Evolutionary conservation across 2,113 vertebrate species (phyloP).

Genomic region (Ophthalmolycus amberensis): DNA sequence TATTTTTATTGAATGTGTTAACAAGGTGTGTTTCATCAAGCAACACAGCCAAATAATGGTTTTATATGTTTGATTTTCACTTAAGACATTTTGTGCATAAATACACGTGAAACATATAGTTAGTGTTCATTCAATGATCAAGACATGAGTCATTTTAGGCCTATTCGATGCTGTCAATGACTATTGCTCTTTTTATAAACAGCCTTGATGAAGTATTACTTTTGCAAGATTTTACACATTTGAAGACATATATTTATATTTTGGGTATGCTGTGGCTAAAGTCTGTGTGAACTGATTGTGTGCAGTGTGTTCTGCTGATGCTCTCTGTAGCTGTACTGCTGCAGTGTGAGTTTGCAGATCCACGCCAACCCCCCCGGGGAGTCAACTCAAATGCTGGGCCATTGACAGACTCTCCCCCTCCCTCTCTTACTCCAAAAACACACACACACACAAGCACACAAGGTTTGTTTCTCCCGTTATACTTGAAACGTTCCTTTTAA

Average conservation of each 20-base stretch:
- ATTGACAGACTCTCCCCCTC: conserved; percentile 50
- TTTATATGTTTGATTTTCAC: background rate
- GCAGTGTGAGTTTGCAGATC: conserved; percentile 83
- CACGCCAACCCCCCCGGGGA: conserved; percentile 65
- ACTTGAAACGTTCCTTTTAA: background rate
- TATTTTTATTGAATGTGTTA: background rate
- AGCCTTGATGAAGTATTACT: background rate
- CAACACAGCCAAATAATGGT: background rate
- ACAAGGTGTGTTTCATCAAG: background rate
- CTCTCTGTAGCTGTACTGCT: conserved; percentile 65
- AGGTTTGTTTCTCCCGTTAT: background rate
- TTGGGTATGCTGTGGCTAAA: background rate
- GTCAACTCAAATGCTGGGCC: conserved; percentile 61
- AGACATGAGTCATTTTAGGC: background rate
- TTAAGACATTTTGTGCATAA: background rate
- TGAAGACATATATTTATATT: background rate
- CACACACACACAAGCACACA: background rate
- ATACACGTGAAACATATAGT: background rate
- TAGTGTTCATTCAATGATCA: background rate
- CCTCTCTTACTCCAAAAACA: conserved; percentile 6
- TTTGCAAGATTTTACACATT: background rate
- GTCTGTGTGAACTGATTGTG: conserved; percentile 26
- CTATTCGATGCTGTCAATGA: background rate
- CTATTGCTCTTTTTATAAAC: background rate
- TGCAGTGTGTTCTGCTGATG: conserved; percentile 76